phyloP scores from a whole-genome alignment of 2,113 vertebrate species.

The Uria lomvia region DNA sequence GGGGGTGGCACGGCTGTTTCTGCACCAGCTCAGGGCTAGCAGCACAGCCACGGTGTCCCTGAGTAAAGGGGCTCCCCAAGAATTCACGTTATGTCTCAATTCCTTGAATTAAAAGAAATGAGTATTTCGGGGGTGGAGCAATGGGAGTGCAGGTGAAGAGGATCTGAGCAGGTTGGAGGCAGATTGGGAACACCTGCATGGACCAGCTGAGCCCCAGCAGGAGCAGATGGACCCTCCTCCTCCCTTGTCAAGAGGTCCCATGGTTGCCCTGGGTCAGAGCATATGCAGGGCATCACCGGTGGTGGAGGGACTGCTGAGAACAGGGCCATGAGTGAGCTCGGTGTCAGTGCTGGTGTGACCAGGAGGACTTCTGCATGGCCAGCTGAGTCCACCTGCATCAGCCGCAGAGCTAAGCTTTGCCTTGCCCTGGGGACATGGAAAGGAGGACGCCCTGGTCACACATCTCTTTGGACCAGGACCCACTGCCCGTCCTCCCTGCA shows the following conservation, averaged over 20 bases:
- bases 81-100: background rate
- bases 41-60: background rate
- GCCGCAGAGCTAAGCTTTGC: background rate
- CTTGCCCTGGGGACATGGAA: background rate
- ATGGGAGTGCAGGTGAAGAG: background rate
- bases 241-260: background rate
- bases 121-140: background rate
- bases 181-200: background rate
- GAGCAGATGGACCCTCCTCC: background rate
- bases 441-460: accelerated
- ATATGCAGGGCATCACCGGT: too few species aligned
- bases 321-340: too few species aligned
- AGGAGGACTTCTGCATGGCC: background rate
- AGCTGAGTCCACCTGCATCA: background rate
- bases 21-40: background rate
- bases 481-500: background rate
- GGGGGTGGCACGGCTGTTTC: background rate
- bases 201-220: accelerated
- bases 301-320: background rate
- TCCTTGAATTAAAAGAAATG: background rate
- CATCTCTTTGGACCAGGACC: background rate
- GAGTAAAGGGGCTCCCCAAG: background rate
- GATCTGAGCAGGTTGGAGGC: background rate
- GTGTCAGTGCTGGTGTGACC: background rate
- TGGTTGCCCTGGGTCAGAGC: background rate